Evolutionary conservation across 1,140 invertebrate genomes (phyloP).

Genomic region (Protaetia brevitarsis): DNA sequence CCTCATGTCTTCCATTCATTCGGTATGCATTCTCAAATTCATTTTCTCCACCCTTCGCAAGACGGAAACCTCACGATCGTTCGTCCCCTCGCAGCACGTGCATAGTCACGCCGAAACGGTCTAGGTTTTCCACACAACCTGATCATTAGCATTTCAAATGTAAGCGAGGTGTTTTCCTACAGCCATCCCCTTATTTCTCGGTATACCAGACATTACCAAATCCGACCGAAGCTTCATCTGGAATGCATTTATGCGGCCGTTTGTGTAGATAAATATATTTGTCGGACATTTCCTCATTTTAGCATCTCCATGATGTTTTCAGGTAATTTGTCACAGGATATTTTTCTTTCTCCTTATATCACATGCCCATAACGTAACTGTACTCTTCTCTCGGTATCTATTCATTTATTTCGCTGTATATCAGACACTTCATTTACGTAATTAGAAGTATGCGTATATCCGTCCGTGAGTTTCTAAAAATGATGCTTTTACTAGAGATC

Average conservation of each 20-base stretch:
- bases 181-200: not conserved
- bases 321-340: not conserved
- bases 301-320: not conserved
- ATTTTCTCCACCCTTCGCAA: not conserved
- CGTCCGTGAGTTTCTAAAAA: too few relatives aligned
- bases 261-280: constrained; percentile 16
- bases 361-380: not conserved
- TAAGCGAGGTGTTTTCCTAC: constrained; percentile 13
- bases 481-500: too few relatives aligned
- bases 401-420: too few relatives aligned
- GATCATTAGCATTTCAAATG: constrained; percentile 17
- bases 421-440: too few relatives aligned
- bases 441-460: too few relatives aligned
- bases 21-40: constrained; percentile 11
- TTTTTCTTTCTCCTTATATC: not conserved
- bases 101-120: not conserved
- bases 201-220: constrained; percentile 1
- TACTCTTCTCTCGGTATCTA: not conserved
- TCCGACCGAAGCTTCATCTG: constrained; percentile 12
- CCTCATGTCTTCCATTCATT: not conserved
- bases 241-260: constrained; percentile 13
- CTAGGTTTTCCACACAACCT: constrained; percentile 15
- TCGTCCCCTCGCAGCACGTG: constrained; percentile 5
- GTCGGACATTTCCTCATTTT: constrained; percentile 6
- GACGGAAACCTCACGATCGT: too few relatives aligned